phyloP scores from a whole-genome alignment of 2,888 invertebrate genomes.

The Nemapogon koenigi region DNA sequence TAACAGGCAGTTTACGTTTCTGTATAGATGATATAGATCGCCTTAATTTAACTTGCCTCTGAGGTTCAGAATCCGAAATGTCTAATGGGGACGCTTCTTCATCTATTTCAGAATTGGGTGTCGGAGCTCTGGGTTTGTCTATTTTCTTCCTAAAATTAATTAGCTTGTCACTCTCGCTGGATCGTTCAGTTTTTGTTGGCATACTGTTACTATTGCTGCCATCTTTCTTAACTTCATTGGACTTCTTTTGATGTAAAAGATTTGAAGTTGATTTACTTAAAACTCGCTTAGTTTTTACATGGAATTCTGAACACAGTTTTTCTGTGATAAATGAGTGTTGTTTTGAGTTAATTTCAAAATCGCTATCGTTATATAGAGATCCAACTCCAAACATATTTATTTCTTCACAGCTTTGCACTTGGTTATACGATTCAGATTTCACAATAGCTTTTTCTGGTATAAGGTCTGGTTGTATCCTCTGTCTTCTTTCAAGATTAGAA shows the following conservation, averaged over 20 bases:
- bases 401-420: slow-evolving; percentile 60
- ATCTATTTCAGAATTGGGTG: slow-evolving; percentile 49
- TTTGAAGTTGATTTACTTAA: slow-evolving; percentile 70
- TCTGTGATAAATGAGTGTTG: slow-evolving; percentile 73
- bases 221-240: slow-evolving; percentile 53
- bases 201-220: slow-evolving; percentile 55
- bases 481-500: slow-evolving; percentile 52
- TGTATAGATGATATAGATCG: slow-evolving; percentile 62
- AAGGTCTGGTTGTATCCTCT: slow-evolving; percentile 58
- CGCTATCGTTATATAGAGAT: slow-evolving; percentile 63
- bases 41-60: slow-evolving; percentile 52
- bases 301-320: slow-evolving; percentile 73
- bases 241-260: slow-evolving; percentile 65
- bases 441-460: slow-evolving; percentile 57
- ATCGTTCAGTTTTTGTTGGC: slow-evolving; percentile 54
- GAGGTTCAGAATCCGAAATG: slow-evolving; percentile 49
- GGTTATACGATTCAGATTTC: slow-evolving; percentile 57
- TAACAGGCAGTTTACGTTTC: slow-evolving; percentile 57
- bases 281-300: slow-evolving; percentile 72
- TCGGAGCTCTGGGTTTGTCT: slow-evolving; percentile 54
- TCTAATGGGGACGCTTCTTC: slow-evolving; percentile 43
- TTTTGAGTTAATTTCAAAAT: slow-evolving; percentile 58
- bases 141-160: slow-evolving; percentile 55
- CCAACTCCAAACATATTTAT: slow-evolving; percentile 62
- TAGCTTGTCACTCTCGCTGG: slow-evolving; percentile 40